Percentiles rank a stretch among this genome's conserved stretches.
Conservation (phyloP, 2,888 invertebrate genomes). For the Hermaeophaga mercurialis region DNA sequence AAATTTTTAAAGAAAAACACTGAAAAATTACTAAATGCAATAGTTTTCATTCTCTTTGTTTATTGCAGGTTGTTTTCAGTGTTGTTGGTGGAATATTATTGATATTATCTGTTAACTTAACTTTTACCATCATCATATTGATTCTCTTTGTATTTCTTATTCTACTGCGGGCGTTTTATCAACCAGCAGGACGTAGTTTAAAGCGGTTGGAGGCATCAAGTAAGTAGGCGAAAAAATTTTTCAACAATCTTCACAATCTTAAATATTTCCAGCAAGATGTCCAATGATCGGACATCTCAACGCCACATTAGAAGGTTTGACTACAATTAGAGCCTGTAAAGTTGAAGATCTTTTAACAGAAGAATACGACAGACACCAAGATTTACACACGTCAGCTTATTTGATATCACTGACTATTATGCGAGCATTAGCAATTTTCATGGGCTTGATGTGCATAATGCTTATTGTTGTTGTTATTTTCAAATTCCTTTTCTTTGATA, state of each 20-base stretch:
- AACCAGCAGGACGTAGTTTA: slow-evolving; percentile 46
- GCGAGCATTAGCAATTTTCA: slow-evolving; percentile 49
- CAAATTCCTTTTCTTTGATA: slow-evolving; percentile 39
- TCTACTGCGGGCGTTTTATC: slow-evolving; percentile 39
- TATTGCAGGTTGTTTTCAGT: slow-evolving; percentile 36
- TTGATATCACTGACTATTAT: slow-evolving; percentile 46
- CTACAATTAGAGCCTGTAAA: slow-evolving; percentile 52
- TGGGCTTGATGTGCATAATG: slow-evolving; percentile 18
- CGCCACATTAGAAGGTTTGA: slow-evolving; percentile 53
- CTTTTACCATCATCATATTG: slow-evolving; percentile 40
- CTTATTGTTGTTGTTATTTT: slow-evolving; percentile 33
- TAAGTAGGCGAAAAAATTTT: slow-evolving; percentile 33
- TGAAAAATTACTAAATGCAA: neutral
- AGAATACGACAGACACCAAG: slow-evolving; percentile 54
- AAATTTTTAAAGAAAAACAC: neutral
- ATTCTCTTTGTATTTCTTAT: slow-evolving; percentile 37
- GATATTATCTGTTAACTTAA: slow-evolving; percentile 36
- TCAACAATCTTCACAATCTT: neutral
- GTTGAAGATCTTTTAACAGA: slow-evolving; percentile 47
- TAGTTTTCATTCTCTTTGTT: too few species aligned
- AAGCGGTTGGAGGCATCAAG: slow-evolving; percentile 48
- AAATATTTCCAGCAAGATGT: slow-evolving; percentile 48
- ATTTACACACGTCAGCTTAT: slow-evolving; percentile 51
- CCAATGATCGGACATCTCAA: slow-evolving; percentile 54
- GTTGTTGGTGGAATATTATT: slow-evolving; percentile 33